Base-by-base conservation (phyloP, 1,140 invertebrate genomes). In the Asobara japonica region DNA sequence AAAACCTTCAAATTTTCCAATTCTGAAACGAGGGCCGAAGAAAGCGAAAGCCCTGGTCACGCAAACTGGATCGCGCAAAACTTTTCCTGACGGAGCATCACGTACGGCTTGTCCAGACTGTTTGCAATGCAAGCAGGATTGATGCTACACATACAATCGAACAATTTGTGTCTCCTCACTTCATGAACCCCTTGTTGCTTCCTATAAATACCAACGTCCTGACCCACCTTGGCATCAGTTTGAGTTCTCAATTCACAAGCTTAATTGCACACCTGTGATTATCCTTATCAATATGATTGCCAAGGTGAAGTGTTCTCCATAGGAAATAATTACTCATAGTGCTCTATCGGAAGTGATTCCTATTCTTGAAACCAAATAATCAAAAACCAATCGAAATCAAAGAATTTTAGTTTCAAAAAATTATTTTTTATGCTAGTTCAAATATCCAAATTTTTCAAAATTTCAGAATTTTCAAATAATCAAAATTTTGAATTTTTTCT, bases 201-300 rank as follows among this genome's bases (percentile, higher is more conserved):
- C 68, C 80, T 87, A 87, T 87, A 87, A 87, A 87, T 86, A 86
- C 85, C 77, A 82, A 77, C 76, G 78, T 77, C 69, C 73, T 66
- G 71, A 65, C 75, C 79, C 77, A 80, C 27, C 61, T 65, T 67
- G 75, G 81, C 75, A 80, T 86, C 82, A 87, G 85, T 87, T 79
- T 80, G 62, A 62, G 75, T 75, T 77, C 79, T 62, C 76, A 60
- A 67, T 78, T 79, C 25, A 77, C 65, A 75, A 75, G 74, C 72
- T 72, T 69, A 45, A 36, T 16, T 36, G 20, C 62, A 62, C 22
- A 45, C 16, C 25, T 38, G 30, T 31, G 71, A 71, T 22, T 10
- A 48, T 71, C 71, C 67, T 61, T 6, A 77, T 76, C 62, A 74
- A 79, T 45, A 87, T 87, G 85, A 75, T 71, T 64, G 36, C 76